Evolutionary conservation across 2,888 invertebrate species (phyloP).

Genomic region (Cantharis rustica): DNA sequence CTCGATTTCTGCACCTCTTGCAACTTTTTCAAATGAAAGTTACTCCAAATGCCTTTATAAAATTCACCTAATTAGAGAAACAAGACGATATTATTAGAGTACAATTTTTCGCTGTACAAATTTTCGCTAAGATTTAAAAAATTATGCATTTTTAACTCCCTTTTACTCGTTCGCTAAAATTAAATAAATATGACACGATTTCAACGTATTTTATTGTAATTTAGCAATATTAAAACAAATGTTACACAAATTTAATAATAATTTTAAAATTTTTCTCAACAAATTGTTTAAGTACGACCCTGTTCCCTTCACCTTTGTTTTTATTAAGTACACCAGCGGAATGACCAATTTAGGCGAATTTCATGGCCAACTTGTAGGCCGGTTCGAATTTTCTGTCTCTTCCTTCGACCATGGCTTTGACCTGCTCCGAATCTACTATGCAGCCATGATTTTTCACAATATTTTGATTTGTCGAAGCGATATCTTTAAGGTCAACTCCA

Average conservation of each 20-base stretch:
- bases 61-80: not conserved
- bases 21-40: not conserved
- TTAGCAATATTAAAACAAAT: not conserved
- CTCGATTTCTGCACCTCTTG: not conserved
- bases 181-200: not conserved
- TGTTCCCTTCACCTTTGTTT: not conserved
- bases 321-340: not conserved
- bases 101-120: not conserved
- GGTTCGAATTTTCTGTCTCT: slow-evolving; percentile 86
- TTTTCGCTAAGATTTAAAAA: not conserved
- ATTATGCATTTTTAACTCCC: not conserved
- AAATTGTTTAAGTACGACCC: not conserved
- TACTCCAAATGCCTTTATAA: not conserved
- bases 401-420: slow-evolving; percentile 85
- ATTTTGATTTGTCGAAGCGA: slow-evolving; percentile 78
- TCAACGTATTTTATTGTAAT: not conserved
- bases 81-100: not conserved
- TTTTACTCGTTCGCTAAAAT: not conserved
- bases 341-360: slow-evolving; percentile 48
- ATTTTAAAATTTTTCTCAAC: not conserved
- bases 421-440: slow-evolving; percentile 78
- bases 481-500: slow-evolving; percentile 84
- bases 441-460: slow-evolving; percentile 78
- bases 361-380: slow-evolving; percentile 86
- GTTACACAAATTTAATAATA: not conserved